These are phyloP conservation scores for Xanthorhoe spadicearia DNA, from an alignment of 2,888 invertebrate genomes.

Conservation along the genomic window DNA sequence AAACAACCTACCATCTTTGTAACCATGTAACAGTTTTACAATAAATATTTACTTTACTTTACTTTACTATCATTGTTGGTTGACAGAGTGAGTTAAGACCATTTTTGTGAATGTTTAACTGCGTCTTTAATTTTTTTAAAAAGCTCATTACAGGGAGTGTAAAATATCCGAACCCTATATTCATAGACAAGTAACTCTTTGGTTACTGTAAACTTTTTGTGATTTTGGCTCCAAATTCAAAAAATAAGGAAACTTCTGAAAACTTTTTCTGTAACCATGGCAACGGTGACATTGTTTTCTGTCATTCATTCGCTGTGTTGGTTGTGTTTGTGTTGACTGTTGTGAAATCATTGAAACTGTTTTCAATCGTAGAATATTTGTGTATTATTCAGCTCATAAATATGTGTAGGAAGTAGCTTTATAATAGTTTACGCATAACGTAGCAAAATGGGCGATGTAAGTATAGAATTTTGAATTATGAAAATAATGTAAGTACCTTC, in stretches of 20 bases:
- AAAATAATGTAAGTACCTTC: too few species aligned
- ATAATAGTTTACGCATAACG: background rate
- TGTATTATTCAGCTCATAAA: background rate
- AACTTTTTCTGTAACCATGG: constrained; percentile 25
- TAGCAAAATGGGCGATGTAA: constrained; percentile 67
- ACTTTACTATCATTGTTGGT: too few species aligned
- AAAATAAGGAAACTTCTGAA: background rate
- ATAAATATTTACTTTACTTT: too few species aligned
- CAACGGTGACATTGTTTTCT: constrained; percentile 16
- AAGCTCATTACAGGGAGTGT: too few species aligned
- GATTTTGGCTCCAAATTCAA: constrained; percentile 35
- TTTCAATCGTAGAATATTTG: background rate
- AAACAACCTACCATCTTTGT: too few species aligned
- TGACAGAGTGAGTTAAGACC: too few species aligned
- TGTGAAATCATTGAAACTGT: constrained; percentile 5
- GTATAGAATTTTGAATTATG: too few species aligned
- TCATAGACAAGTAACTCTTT: background rate
- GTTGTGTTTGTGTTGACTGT: background rate
- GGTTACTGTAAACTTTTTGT: background rate
- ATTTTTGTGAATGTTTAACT: too few species aligned
- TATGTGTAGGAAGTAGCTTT: constrained; percentile 16
- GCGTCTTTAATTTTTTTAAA: too few species aligned
- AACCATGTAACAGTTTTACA: too few species aligned
- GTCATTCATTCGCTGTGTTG: constrained; percentile 4
- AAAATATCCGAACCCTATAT: too few species aligned